Percentiles rank a stretch among this genome's conserved stretches.
Evolutionary conservation across 2,113 vertebrate species (phyloP).

Genomic region (Epinephelus moara): DNA sequence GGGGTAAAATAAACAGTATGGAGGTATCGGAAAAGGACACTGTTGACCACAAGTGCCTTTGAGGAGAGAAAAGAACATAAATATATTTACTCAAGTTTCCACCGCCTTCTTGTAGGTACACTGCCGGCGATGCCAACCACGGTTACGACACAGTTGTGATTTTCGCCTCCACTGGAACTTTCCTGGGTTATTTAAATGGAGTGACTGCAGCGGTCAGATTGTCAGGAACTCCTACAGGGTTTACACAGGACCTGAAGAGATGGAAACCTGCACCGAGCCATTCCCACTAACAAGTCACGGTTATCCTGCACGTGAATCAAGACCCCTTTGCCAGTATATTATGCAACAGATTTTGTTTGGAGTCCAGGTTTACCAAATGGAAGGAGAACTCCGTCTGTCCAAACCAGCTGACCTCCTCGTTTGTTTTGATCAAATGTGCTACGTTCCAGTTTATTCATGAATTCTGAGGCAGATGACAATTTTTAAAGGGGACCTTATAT

Average conservation of each 20-base stretch:
- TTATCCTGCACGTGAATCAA: slow-evolving; percentile 43
- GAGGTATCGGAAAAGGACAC: slow-evolving; percentile 69
- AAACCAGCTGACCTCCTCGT: slow-evolving; percentile 11
- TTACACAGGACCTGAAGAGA: slow-evolving; percentile 60
- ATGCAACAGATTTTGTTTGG: slow-evolving; percentile 53
- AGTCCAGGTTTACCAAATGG: slow-evolving; percentile 39
- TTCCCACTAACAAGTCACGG: slow-evolving; percentile 49
- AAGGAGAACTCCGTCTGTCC: background rate
- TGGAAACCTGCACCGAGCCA: slow-evolving; percentile 64
- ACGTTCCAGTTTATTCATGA: background rate
- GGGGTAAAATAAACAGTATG: slow-evolving; percentile 46
- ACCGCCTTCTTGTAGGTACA: slow-evolving; percentile 46
- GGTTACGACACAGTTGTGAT: slow-evolving; percentile 68
- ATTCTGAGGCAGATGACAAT: background rate
- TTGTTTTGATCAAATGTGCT: slow-evolving; percentile 15
- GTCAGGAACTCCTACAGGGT: slow-evolving; percentile 55
- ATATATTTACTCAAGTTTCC: slow-evolving; percentile 81
- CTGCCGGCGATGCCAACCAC: slow-evolving; percentile 51
- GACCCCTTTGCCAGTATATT: slow-evolving; percentile 37
- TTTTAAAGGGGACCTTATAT: background rate
- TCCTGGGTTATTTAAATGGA: slow-evolving; percentile 66
- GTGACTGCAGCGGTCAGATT: slow-evolving; percentile 54
- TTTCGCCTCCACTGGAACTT: slow-evolving; percentile 82
- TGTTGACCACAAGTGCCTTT: slow-evolving; percentile 56
- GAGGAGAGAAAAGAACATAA: slow-evolving; percentile 62